Evolutionary conservation across 2,797 vertebrate species (phyloP), one percentile per base, ranked within the genome.

Genomic region (Morelia viridis): DNA sequence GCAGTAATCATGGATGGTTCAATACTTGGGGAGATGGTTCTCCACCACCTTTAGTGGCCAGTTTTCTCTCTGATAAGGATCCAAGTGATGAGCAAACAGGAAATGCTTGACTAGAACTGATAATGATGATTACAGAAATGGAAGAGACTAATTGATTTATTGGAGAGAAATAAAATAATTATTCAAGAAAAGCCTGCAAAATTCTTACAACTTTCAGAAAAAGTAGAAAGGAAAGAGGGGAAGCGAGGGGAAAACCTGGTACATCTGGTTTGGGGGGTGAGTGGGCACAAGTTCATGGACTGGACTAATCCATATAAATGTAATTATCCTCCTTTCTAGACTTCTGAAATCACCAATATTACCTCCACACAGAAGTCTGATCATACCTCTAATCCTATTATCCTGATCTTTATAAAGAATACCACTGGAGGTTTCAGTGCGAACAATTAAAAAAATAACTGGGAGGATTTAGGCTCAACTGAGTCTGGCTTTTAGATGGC

Each of bases 301-400:
- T 96, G 94, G 62, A 89, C 85, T 87, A 96, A 97, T 96, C 96
- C 90, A 93, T 94, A 95, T 92, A 94, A 96, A 95, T 83, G 89
- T 93, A 96, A 96, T 96, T 96, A 95, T 90, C 93, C 91, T 90
- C 91, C 92, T 95, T 94, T 92, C 85, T 90, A 56, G 94, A 92
- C 94, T 57, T 95, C 87, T 90, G 92, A 86, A 94, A 94, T 60
- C 61, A 89, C 85, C 90, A 89, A 80, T 57, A 93, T 76, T 94
- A 93, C 71, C 89, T 0, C 1, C 62, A 17, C 90, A 80, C 92
- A 94, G 88, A 92, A 88, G 89, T 93, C 90, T 64, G 87, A 96
- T 92, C 93, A 93, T 91, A 95, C 89, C 58, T 93, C 86, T 93
- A 97, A 95, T 94, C 92, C 94, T 62, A 46, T 71, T 96, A 95